Evolutionary conservation across 2,888 invertebrate species (phyloP).

Genomic region (Frankliniella intonsa): DNA sequence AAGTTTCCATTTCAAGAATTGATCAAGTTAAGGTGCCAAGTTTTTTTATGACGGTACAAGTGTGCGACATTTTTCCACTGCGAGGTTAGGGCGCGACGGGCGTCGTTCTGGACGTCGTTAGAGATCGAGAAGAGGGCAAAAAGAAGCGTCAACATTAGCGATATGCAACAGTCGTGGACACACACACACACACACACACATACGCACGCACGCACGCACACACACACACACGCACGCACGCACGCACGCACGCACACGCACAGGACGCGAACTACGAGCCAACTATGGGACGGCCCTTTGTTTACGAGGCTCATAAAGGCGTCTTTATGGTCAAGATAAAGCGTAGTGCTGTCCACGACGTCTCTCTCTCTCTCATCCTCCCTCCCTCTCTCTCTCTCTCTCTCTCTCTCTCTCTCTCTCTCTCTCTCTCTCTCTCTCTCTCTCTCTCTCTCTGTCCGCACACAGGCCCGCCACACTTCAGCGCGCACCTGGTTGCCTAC

Average conservation of each 20-base stretch:
- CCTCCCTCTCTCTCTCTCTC: background rate
- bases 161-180: background rate
- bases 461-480: background rate
- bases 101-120: background rate
- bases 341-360: background rate
- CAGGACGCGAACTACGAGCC: background rate
- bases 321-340: constrained; percentile 9
- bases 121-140: background rate
- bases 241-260: too few relatives aligned
- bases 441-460: background rate
- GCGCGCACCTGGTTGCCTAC: background rate
- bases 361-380: background rate
- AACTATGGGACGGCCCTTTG: background rate
- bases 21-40: too few relatives aligned
- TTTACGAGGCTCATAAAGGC: background rate
- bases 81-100: background rate
- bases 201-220: too few relatives aligned
- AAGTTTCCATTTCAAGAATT: too few relatives aligned
- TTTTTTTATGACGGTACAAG: too few relatives aligned
- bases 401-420: constrained; percentile 4
- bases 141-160: background rate
- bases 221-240: too few relatives aligned
- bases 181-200: background rate
- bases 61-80: background rate
- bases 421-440: background rate